Conservation (phyloP, 2,888 invertebrate species). For the Chrysolina haemoptera region DNA sequence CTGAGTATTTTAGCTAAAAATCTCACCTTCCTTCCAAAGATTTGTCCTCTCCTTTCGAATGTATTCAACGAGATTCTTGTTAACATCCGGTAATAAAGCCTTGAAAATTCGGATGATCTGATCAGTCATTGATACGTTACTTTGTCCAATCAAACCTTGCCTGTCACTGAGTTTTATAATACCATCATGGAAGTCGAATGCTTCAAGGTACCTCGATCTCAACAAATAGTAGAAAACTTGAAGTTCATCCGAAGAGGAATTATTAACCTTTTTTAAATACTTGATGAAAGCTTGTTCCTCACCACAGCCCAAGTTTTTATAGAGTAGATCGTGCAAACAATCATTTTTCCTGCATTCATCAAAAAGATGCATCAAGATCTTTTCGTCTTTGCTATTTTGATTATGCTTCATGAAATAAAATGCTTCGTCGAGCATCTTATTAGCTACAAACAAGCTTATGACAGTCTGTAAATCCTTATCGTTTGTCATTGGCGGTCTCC, state of each 20-base stretch:
- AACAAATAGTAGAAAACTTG: constrained; percentile 81
- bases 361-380: constrained; percentile 76
- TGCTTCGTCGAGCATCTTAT: constrained; percentile 78
- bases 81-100: constrained; percentile 61
- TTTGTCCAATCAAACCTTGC: constrained; percentile 62
- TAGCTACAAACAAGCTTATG: constrained; percentile 76
- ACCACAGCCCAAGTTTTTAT: constrained; percentile 74
- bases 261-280: constrained; percentile 74
- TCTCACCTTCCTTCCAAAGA: constrained; percentile 59
- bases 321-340: constrained; percentile 75
- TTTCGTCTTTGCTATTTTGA: constrained; percentile 69
- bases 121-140: constrained; percentile 55
- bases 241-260: constrained; percentile 76
- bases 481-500: constrained; percentile 63
- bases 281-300: constrained; percentile 81
- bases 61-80: constrained; percentile 60
- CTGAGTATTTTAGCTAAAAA: not conserved
- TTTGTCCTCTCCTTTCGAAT: constrained; percentile 59
- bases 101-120: constrained; percentile 60
- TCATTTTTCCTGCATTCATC: constrained; percentile 75
- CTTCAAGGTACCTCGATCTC: constrained; percentile 74
- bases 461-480: constrained; percentile 72
- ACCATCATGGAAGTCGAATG: constrained; percentile 72
- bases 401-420: constrained; percentile 76
- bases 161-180: constrained; percentile 49